Evolutionary conservation across 2,113 vertebrate species (phyloP).

Genomic region (Ariopsis seemanni): DNA sequence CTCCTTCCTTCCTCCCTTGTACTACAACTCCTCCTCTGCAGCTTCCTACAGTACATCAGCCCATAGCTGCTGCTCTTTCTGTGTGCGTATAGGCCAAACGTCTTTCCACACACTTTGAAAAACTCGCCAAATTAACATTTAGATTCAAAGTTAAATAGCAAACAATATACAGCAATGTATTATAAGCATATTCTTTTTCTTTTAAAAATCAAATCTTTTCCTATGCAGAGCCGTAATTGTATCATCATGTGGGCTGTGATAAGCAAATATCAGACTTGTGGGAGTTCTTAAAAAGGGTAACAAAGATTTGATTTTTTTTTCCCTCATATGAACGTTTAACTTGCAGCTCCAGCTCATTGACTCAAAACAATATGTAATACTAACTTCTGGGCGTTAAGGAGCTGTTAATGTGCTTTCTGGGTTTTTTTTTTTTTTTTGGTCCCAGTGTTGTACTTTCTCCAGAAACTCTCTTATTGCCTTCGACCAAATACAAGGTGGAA

Average conservation of each 20-base stretch:
- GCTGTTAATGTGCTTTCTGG: too few species aligned
- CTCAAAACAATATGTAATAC: conserved; percentile 2
- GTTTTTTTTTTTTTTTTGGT: not conserved
- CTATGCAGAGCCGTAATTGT: not conserved
- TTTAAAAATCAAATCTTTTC: not conserved
- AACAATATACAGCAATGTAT: not conserved
- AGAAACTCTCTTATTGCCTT: not conserved
- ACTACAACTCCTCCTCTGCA: conserved; percentile 7
- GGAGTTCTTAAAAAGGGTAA: conserved; percentile 20
- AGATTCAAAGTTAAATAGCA: not conserved
- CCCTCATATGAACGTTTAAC: not conserved
- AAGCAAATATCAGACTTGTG: conserved; percentile 27
- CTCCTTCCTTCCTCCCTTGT: conserved; percentile 16
- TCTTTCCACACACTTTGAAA: not conserved
- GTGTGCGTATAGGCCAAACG: not conserved
- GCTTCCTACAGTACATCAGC: conserved; percentile 1
- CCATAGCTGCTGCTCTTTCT: conserved; percentile 1
- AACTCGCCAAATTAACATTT: not conserved
- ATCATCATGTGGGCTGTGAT: conserved; percentile 21
- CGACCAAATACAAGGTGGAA: not conserved
- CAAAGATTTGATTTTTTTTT: conserved; percentile 29
- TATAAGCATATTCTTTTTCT: not conserved
- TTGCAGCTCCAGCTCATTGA: conserved; percentile 1
- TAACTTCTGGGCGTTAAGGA: not conserved
- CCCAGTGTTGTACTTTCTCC: not conserved